Conservation (phyloP, 1,140 invertebrate species). For the Plectus sambesii region DNA sequence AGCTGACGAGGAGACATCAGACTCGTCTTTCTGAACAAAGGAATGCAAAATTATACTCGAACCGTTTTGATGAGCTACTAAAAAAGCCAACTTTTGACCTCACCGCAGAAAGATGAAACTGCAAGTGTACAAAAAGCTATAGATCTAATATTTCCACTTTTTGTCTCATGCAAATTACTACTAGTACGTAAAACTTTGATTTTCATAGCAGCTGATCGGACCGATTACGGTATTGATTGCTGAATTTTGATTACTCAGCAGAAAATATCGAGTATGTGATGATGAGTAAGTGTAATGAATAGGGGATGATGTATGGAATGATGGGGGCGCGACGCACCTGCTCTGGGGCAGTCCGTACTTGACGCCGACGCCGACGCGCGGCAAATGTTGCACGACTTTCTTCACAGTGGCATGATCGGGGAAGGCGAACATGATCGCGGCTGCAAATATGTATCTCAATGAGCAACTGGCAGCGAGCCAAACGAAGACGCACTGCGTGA, state of each 20-base stretch:
- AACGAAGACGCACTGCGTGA: constrained; percentile 68
- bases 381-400: constrained; percentile 92
- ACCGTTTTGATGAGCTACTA: too few relatives aligned
- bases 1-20: constrained; percentile 95
- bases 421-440: constrained; percentile 96
- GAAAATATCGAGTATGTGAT: too few relatives aligned
- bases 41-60: too few relatives aligned
- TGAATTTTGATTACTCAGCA: too few relatives aligned
- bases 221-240: constrained; percentile 4
- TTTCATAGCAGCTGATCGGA: not conserved
- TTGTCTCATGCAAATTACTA: too few relatives aligned
- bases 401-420: constrained; percentile 89
- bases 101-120: constrained; percentile 18
- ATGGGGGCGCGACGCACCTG: constrained; percentile 55
- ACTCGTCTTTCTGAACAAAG: constrained; percentile 67
- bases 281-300: not conserved
- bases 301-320: not conserved
- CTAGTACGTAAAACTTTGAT: too few relatives aligned
- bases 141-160: too few relatives aligned
- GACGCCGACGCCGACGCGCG: constrained; percentile 93
- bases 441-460: constrained; percentile 54
- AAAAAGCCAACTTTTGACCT: too few relatives aligned
- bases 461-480: constrained; percentile 1
- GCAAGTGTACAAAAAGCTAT: constrained; percentile 16
- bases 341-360: constrained; percentile 98